These are phyloP conservation scores for Hesperophylax magnus DNA, from an alignment of 1,140 invertebrate genomes.

Conservation along the genomic window DNA sequence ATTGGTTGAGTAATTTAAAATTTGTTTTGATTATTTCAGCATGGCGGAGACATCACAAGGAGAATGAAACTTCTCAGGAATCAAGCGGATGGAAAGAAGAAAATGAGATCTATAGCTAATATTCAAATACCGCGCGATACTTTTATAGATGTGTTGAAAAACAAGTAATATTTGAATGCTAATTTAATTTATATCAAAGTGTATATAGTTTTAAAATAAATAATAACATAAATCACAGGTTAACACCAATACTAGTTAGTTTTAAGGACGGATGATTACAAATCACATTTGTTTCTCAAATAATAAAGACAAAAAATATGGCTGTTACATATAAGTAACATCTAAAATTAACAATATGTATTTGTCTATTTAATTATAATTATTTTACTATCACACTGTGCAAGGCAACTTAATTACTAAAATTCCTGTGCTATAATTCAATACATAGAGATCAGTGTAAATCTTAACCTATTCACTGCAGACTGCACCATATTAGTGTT, in stretches of 20 bases:
- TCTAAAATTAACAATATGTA: no score
- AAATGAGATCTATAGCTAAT: conserved; percentile 92
- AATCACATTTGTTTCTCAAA: not conserved
- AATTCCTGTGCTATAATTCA: no score
- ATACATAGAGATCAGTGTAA: no score
- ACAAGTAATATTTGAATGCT: conserved; percentile 64
- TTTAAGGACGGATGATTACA: not conserved
- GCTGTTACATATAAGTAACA: no score
- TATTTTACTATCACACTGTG: no score
- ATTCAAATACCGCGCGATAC: conserved; percentile 93
- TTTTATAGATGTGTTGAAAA: conserved; percentile 94
- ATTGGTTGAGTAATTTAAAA: no score
- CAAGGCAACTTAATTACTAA: no score
- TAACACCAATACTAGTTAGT: not conserved
- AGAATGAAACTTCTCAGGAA: conserved; percentile 90
- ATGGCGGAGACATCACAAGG: conserved; percentile 93
- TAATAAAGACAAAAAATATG: no score
- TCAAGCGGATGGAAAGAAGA: conserved; percentile 95
- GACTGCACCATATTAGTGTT: no score
- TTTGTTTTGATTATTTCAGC: conserved; percentile 74
- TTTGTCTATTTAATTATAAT: no score
- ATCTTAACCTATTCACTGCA: no score
- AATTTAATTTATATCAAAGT: conserved; percentile 8
- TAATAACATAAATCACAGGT: conserved; percentile 14
- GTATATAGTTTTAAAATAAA: conserved; percentile 19